Evolutionary conservation across 30 jellyfish, hydroid and myxozoan species (phyloP).

Genomic region (Catostylus mosaicus): DNA sequence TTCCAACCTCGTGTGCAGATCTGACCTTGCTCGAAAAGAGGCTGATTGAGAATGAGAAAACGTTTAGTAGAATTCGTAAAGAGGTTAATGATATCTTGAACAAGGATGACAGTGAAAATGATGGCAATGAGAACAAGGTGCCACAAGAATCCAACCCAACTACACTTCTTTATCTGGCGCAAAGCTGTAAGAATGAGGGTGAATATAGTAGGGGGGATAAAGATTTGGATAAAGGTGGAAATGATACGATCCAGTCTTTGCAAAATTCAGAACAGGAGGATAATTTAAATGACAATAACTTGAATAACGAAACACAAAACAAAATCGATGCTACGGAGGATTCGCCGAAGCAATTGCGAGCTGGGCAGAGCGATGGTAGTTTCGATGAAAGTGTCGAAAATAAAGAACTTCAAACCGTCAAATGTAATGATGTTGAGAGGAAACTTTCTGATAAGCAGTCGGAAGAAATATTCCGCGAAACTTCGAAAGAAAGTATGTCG

Average conservation of each 20-base stretch:
- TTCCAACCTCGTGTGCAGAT: constrained; percentile 76
- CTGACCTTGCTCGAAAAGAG: constrained; percentile 49
- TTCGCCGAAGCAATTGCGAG: too few species aligned
- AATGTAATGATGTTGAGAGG: too few species aligned
- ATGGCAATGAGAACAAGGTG: background rate
- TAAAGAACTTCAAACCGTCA: too few species aligned
- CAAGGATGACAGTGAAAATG: constrained; percentile 34
- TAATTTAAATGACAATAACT: too few species aligned
- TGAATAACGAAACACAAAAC: too few species aligned
- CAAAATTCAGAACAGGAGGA: too few species aligned
- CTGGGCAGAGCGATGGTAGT: too few species aligned
- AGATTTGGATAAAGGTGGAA: too few species aligned
- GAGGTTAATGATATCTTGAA: constrained; percentile 42
- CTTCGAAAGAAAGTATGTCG: background rate
- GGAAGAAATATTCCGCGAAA: background rate
- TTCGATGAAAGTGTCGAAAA: too few species aligned
- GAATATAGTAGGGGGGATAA: background rate
- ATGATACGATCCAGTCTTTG: too few species aligned
- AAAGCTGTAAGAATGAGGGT: background rate
- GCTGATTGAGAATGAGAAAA: constrained; percentile 32
- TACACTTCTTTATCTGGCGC: constrained; percentile 14
- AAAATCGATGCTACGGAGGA: too few species aligned
- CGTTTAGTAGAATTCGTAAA: constrained; percentile 51
- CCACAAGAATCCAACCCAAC: constrained; percentile 38
- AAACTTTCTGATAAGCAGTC: background rate